Conservation (phyloP, 1,140 invertebrate species). For the Neotoxoptera formosana region DNA sequence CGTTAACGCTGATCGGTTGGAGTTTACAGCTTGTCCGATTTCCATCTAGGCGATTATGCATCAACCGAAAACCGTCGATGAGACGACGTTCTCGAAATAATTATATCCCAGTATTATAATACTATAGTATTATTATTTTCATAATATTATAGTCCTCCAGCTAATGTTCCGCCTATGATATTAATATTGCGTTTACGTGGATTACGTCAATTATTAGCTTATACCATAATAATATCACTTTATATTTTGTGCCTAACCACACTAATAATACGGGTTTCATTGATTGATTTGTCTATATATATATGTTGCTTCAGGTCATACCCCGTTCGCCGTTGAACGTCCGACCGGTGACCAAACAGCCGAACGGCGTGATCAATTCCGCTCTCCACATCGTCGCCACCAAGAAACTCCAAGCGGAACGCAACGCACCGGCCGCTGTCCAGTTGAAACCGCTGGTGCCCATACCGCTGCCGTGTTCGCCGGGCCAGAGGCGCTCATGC, state of each 20-base stretch:
- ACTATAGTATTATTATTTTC: no score
- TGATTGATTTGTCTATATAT: not conserved
- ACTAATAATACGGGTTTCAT: not conserved
- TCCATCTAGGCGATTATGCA: not conserved
- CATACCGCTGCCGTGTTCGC: conserved; percentile 24
- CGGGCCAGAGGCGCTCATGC: not conserved
- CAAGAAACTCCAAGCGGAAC: not conserved
- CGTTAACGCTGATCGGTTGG: not conserved
- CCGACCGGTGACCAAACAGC: conserved; percentile 44
- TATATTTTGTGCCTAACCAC: not conserved
- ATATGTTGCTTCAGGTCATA: not conserved
- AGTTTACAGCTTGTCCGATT: not conserved
- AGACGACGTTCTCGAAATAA: no score
- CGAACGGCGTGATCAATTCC: not conserved
- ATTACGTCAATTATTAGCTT: not conserved
- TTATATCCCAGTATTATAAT: no score
- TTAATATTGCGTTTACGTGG: not conserved
- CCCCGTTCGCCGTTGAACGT: conserved; percentile 32
- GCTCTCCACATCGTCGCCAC: not conserved
- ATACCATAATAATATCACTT: no score
- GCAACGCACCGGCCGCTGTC: not conserved
- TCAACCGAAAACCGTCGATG: no score
- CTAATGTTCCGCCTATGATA: not conserved
- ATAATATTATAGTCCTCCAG: no score
- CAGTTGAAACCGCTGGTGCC: conserved; percentile 46